A percentile compares a stretch with the other conserved stretches of the same genome.
Conservation (phyloP, 1,140 invertebrate species). For the Leptinotarsa texana region DNA sequence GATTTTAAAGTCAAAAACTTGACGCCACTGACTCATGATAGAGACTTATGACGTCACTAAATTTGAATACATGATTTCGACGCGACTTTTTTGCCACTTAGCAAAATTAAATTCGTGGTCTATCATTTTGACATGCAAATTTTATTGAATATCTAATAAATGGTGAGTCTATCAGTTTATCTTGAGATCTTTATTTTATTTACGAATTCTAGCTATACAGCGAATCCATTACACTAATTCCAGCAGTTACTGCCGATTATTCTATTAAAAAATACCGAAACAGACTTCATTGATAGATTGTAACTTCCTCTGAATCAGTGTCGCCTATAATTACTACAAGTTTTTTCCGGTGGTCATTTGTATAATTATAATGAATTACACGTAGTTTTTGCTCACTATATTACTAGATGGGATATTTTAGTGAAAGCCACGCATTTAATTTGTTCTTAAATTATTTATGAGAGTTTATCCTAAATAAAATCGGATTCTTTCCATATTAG, state of each 20-base stretch:
- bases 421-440: constrained; percentile 21
- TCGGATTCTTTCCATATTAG: constrained; percentile 22
- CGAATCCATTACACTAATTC: neutral
- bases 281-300: neutral
- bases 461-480: constrained; percentile 28
- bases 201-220: too few species aligned
- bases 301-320: constrained; percentile 17
- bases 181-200: too few species aligned
- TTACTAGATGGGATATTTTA: constrained; percentile 20
- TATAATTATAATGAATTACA: constrained; percentile 18
- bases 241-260: neutral
- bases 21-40: too few species aligned
- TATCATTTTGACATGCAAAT: too few species aligned
- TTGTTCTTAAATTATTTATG: constrained; percentile 29
- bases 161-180: too few species aligned
- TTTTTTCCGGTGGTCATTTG: constrained; percentile 13
- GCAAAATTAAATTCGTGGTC: too few species aligned
- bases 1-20: too few species aligned
- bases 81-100: too few species aligned
- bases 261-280: constrained; percentile 1
- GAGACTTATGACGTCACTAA: too few species aligned
- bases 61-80: too few species aligned
- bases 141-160: too few species aligned
- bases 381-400: constrained; percentile 10
- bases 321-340: constrained; percentile 16